These are phyloP conservation scores for Pyrochroa serraticornis DNA, from an alignment of 2,888 invertebrate species.

Conservation along the genomic window DNA sequence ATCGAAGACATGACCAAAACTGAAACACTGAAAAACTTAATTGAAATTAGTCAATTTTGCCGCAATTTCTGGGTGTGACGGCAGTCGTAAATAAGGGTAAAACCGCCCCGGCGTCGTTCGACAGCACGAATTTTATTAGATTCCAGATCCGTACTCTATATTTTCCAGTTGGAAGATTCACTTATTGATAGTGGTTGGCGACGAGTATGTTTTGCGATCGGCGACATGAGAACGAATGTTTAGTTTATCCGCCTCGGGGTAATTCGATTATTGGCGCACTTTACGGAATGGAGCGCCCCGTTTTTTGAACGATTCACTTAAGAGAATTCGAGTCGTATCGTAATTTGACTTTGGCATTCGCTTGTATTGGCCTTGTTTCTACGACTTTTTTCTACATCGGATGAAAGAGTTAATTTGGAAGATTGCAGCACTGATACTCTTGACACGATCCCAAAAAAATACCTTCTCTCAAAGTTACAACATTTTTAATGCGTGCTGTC, in stretches of 20 bases:
- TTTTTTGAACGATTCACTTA: slow-evolving; percentile 34
- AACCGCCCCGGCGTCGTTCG: slow-evolving; percentile 2
- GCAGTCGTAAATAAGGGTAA: too few species aligned
- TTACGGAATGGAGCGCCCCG: slow-evolving; percentile 22
- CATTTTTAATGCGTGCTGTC: too few species aligned
- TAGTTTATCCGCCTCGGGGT: slow-evolving; percentile 48
- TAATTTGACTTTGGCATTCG: slow-evolving; percentile 37
- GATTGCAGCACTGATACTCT: not conserved
- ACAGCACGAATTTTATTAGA: slow-evolving; percentile 40
- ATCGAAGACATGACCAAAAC: too few species aligned
- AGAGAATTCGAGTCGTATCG: slow-evolving; percentile 32
- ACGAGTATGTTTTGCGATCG: slow-evolving; percentile 45
- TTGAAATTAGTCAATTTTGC: too few species aligned
- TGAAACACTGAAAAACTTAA: too few species aligned
- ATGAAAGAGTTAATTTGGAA: slow-evolving; percentile 24
- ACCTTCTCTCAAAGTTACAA: not conserved
- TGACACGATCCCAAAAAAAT: not conserved
- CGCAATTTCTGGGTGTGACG: too few species aligned
- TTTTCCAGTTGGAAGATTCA: slow-evolving; percentile 48
- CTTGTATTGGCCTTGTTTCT: slow-evolving; percentile 26
- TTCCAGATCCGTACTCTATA: slow-evolving; percentile 41
- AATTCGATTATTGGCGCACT: slow-evolving; percentile 49
- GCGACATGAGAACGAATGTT: slow-evolving; percentile 48
- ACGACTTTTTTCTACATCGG: slow-evolving; percentile 17
- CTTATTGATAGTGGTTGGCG: slow-evolving; percentile 45